A percentile compares a stretch with the other conserved stretches of the same genome.
These are phyloP conservation scores for Phoxinus phoxinus DNA, from an alignment of 2,113 vertebrate species.

Conservation along the genomic window DNA sequence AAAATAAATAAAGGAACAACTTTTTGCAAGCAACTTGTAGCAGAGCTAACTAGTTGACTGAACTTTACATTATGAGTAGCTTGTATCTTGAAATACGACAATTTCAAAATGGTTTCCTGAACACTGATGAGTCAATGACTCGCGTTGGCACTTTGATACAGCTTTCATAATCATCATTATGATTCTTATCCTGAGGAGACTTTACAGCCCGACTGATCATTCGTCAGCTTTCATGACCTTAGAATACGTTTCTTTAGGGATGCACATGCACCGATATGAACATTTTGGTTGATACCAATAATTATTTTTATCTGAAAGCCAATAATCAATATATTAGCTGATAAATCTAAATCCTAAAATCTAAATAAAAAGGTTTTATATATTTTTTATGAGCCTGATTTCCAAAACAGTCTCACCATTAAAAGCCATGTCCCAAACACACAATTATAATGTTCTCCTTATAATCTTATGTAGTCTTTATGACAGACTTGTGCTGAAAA, in stretches of 20 bases:
- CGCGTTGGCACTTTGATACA: background rate
- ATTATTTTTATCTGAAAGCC: too few species aligned
- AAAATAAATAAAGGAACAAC: background rate
- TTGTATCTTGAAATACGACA: background rate
- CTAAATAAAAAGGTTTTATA: too few species aligned
- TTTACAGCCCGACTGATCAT: background rate
- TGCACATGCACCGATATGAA: too few species aligned
- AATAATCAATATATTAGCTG: too few species aligned
- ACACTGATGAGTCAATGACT: background rate
- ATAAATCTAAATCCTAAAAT: too few species aligned
- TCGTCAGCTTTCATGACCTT: background rate
- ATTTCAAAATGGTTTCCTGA: background rate
- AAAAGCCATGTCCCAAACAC: too few species aligned
- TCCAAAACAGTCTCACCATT: too few species aligned
- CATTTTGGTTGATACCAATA: too few species aligned
- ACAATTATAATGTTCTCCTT: too few species aligned
- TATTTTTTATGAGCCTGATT: too few species aligned
- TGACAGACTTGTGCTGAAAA: too few species aligned
- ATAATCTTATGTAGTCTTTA: too few species aligned
- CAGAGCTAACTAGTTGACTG: background rate
- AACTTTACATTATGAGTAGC: background rate
- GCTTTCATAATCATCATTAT: conserved; percentile 5
- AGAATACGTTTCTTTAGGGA: background rate
- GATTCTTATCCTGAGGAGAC: background rate
- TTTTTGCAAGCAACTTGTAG: background rate